Percentiles rank a stretch among this genome's conserved stretches.
Conservation (phyloP, 2,797 vertebrate genomes). For the Prunella strophiata region DNA sequence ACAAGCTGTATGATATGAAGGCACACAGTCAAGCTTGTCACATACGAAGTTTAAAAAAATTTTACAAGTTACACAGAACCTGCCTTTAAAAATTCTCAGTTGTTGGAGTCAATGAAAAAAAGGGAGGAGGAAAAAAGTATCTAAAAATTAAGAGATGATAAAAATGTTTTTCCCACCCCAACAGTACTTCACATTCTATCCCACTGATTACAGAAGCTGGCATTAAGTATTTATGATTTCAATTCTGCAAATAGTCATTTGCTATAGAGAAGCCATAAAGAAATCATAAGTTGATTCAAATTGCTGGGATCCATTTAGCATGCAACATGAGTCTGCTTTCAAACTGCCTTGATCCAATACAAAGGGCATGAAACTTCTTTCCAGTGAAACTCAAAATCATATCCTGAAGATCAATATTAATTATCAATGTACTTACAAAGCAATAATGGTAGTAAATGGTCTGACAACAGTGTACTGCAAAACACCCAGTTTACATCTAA, state of each 20-base stretch:
- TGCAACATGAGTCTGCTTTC: not conserved
- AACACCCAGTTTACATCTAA: slow-evolving; percentile 96
- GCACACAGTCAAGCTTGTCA: not conserved
- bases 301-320: not conserved
- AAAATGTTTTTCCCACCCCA: not conserved
- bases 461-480: slow-evolving; percentile 96
- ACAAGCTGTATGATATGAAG: not conserved
- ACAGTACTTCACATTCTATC: not conserved
- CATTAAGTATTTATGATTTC: slow-evolving; percentile 10
- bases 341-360: not conserved
- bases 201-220: not conserved
- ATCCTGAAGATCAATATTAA: not conserved
- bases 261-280: not conserved
- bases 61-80: not conserved
- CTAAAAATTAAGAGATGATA: not conserved
- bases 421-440: slow-evolving; percentile 86
- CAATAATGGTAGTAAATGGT: slow-evolving; percentile 94
- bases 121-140: not conserved
- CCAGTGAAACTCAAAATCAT: not conserved
- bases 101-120: not conserved
- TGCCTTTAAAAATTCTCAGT: not conserved
- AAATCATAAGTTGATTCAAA: not conserved
- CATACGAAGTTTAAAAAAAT: not conserved
- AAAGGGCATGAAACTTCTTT: not conserved
- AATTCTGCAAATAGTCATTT: not conserved